Base-by-base conservation (phyloP, 53 echinoderm and acorn worm species). In the Echinarachnius parma region DNA sequence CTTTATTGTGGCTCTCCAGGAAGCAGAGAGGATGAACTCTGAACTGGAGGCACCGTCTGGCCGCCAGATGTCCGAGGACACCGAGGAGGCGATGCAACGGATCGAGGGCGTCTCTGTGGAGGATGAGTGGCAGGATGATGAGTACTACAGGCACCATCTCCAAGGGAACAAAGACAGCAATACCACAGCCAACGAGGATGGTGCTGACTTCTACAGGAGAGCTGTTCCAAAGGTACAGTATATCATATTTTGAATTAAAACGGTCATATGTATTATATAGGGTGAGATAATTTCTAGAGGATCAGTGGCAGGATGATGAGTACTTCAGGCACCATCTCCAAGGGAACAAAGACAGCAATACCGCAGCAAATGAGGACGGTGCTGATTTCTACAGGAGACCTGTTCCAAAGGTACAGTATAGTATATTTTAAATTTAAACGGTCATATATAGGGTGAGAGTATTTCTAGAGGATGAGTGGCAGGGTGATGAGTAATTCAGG, bases 111-210 rank as follows among this genome's bases (percentile, higher is more conserved):
- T 90, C 5, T 45, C 61, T 30, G 16, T 86, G 16, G 82, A 79
- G 2, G 91, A 91, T 31, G 91, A 83, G 52, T 91, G 91, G 91
- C 91, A 91, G 42, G 91, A 91, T 42, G 91, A 91, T 42, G 91
- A 91, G 25, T 81, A 81, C 61, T 63, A 77, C 3, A 62, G 77
- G 44, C 89, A 85, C 53, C 57, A 67, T 26, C 77, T 89, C 4
- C 80, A 84, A n/a, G 89, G 89, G 2, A 56, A 39, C 37, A 72
- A 72, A 27, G 16, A 16, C 29, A 5, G 8, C 16, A 22, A 57
- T 25, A 25, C 26, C 7, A 29, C 49, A 52, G 4, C 4, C 13
- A 49, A 19, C 13, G 66, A 80, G 16, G 61, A 77, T 13, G 81
- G 81, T 8, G 88, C 83, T 10, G 52, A 76, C 33, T 89, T 89